Evolutionary conservation across 2,113 vertebrate species (phyloP).

Genomic region (Xenotilapia flavipinnis): DNA sequence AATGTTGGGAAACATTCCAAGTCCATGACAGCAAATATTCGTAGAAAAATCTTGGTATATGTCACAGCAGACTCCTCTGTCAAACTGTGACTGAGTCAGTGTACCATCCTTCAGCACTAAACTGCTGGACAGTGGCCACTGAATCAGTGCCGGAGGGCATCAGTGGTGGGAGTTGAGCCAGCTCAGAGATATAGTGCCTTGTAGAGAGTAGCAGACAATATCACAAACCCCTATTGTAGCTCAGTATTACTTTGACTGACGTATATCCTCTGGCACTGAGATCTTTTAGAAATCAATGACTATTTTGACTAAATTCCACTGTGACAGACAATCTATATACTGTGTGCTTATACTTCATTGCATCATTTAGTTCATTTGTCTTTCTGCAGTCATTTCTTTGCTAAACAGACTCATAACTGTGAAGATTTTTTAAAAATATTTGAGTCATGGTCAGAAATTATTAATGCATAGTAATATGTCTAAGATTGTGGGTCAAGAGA

Average conservation of each 20-base stretch:
- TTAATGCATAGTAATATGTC: not conserved
- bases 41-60: not conserved
- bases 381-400: not conserved
- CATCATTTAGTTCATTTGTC: not conserved
- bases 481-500: not conserved
- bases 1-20: constrained; percentile 18
- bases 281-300: not conserved
- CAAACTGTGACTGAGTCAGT: not conserved
- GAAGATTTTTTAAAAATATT: not conserved
- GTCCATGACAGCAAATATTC: constrained; percentile 2
- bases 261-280: not conserved
- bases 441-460: not conserved
- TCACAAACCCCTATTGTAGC: constrained; percentile 43
- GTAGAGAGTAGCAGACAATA: not conserved
- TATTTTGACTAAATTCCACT: not conserved
- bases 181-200: not conserved
- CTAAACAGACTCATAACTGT: not conserved
- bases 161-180: constrained; percentile 22
- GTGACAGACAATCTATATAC: not conserved
- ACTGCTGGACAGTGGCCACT: not conserved
- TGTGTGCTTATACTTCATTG: not conserved
- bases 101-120: not conserved
- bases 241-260: constrained; percentile 20
- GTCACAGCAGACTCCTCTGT: constrained; percentile 29
- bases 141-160: constrained; percentile 16